phyloP scores from a whole-genome alignment of 2,113 vertebrate species.

The Dascyllus trimaculatus region DNA sequence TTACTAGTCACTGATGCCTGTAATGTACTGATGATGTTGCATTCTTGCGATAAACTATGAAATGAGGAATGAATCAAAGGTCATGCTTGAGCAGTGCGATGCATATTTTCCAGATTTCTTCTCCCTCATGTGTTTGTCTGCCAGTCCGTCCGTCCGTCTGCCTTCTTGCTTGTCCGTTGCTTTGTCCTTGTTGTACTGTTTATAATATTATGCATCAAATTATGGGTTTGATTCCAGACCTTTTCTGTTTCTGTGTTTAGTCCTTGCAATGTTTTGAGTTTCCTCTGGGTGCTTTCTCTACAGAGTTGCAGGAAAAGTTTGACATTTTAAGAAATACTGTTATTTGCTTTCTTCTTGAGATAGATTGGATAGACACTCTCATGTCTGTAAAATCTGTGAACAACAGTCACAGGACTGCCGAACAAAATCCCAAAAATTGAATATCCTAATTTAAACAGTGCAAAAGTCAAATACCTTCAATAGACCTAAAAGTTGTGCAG shows the following conservation, averaged over 20 bases:
- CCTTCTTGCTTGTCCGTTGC: constrained; percentile 33
- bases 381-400: neutral
- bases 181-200: neutral
- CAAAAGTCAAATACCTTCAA: too few species aligned
- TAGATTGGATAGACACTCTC: neutral
- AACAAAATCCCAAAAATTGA: too few species aligned
- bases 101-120: neutral
- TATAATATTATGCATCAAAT: neutral
- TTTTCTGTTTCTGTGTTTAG: neutral
- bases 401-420: too few species aligned
- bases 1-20: constrained; percentile 5
- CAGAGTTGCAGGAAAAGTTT: neutral
- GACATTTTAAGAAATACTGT: neutral
- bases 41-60: neutral
- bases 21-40: neutral
- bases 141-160: neutral
- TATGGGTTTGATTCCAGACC: neutral
- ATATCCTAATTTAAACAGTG: neutral
- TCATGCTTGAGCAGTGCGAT: neutral
- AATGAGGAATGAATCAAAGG: constrained; percentile 27
- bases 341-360: neutral
- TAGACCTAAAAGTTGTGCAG: too few species aligned
- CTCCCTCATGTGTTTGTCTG: constrained; percentile 42
- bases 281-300: neutral
- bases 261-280: neutral